Conservation (phyloP, 2,797 vertebrate species). For the Aplochiton taeniatus region DNA sequence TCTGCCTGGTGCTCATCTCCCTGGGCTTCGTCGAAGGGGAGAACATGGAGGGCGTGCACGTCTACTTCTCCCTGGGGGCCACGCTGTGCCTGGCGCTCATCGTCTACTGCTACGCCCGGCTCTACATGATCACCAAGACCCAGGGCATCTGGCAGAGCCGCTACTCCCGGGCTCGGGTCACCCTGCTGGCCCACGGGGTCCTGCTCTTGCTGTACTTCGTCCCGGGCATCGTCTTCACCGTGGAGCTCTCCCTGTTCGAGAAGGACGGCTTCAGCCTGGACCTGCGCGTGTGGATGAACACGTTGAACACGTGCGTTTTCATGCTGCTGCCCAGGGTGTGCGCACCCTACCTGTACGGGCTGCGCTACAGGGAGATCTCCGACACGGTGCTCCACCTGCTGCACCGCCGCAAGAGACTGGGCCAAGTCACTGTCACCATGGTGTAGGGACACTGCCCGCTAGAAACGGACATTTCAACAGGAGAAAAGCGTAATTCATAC, state of each 20-base stretch:
- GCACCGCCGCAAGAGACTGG: slow-evolving; percentile 39
- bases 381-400: slow-evolving; percentile 63
- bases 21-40: slow-evolving; percentile 45
- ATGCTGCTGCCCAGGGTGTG: slow-evolving; percentile 77
- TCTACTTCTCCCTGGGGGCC: slow-evolving; percentile 66
- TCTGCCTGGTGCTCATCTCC: slow-evolving; percentile 72
- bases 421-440: slow-evolving; percentile 38
- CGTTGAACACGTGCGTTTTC: slow-evolving; percentile 73
- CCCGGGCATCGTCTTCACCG: slow-evolving; percentile 73
- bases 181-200: slow-evolving; percentile 74
- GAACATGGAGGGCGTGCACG: slow-evolving; percentile 46
- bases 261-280: slow-evolving; percentile 37
- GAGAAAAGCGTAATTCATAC: no score
- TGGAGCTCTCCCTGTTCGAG: slow-evolving; percentile 67
- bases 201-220: slow-evolving; percentile 78
- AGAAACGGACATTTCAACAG: background rate
- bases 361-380: slow-evolving; percentile 78
- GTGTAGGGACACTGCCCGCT: background rate
- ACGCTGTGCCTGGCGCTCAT: slow-evolving; percentile 72
- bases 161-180: slow-evolving; percentile 79
- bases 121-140: slow-evolving; percentile 78
- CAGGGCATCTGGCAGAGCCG: slow-evolving; percentile 79
- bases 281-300: slow-evolving; percentile 72
- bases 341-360: slow-evolving; percentile 78
- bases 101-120: slow-evolving; percentile 77